These are phyloP conservation scores for Polylopha cassiicola DNA, from an alignment of 2,888 invertebrate species.

Conservation along the genomic window DNA sequence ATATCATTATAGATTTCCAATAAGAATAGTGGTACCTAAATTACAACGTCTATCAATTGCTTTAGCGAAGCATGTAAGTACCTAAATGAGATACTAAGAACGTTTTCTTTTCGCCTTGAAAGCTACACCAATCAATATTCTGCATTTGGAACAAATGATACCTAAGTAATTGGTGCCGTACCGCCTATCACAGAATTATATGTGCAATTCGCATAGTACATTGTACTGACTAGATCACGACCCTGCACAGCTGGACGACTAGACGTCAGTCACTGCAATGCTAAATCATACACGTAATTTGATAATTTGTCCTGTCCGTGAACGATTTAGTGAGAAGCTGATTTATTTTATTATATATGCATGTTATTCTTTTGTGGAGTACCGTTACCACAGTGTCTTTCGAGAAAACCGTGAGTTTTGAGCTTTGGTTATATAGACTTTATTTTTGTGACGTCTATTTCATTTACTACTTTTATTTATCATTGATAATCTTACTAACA, in stretches of 20 bases:
- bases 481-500: too few relatives aligned
- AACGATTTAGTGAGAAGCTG: conserved; percentile 45
- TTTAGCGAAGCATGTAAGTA: too few relatives aligned
- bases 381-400: conserved; percentile 33
- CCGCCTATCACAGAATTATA: conserved; percentile 39
- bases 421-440: conserved; percentile 31
- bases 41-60: too few relatives aligned
- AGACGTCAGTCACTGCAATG: conserved; percentile 51
- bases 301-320: conserved; percentile 42
- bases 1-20: too few relatives aligned
- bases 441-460: neutral
- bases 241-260: conserved; percentile 61
- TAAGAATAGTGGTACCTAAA: too few relatives aligned
- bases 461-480: too few relatives aligned
- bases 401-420: conserved; percentile 32
- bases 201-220: conserved; percentile 51
- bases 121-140: conserved; percentile 26
- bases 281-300: conserved; percentile 44
- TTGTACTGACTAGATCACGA: conserved; percentile 45
- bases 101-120: too few relatives aligned
- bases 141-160: conserved; percentile 29
- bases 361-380: conserved; percentile 55
- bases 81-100: too few relatives aligned
- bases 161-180: conserved; percentile 36
- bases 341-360: conserved; percentile 43